These are phyloP conservation scores for Parus major DNA, from an alignment of 2,113 vertebrate species.

Conservation along the genomic window DNA sequence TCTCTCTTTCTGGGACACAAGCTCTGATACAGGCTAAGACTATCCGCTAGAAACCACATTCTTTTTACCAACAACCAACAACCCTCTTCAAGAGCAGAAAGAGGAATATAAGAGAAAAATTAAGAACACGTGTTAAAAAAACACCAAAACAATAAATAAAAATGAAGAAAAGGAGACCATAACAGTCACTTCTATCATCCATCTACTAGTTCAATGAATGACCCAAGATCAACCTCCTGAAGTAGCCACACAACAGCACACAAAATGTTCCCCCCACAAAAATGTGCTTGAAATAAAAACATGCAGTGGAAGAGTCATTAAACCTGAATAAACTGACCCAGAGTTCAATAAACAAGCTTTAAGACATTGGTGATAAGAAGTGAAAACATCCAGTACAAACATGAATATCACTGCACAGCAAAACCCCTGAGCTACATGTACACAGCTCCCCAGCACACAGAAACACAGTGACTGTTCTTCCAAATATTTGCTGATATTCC, in stretches of 20 bases:
- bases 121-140: background rate
- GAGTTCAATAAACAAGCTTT: slow-evolving; percentile 65
- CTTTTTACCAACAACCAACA: background rate
- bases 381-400: slow-evolving; percentile 44
- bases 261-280: background rate
- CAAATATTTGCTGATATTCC: background rate
- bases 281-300: slow-evolving; percentile 49
- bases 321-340: slow-evolving; percentile 69
- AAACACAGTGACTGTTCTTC: background rate
- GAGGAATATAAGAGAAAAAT: background rate
- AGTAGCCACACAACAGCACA: background rate
- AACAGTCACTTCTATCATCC: background rate
- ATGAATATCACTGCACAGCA: background rate
- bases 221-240: slow-evolving; percentile 52
- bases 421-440: background rate
- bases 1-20: background rate
- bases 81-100: background rate
- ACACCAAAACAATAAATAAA: background rate
- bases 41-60: background rate
- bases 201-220: background rate
- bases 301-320: slow-evolving; percentile 31
- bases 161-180: background rate
- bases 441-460: background rate
- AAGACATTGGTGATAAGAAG: slow-evolving; percentile 58
- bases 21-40: background rate